Evolutionary conservation across 2,797 vertebrate species (phyloP), one percentile per base, ranked within the genome.

Genomic region (Phrynocephalus vlangalii): DNA sequence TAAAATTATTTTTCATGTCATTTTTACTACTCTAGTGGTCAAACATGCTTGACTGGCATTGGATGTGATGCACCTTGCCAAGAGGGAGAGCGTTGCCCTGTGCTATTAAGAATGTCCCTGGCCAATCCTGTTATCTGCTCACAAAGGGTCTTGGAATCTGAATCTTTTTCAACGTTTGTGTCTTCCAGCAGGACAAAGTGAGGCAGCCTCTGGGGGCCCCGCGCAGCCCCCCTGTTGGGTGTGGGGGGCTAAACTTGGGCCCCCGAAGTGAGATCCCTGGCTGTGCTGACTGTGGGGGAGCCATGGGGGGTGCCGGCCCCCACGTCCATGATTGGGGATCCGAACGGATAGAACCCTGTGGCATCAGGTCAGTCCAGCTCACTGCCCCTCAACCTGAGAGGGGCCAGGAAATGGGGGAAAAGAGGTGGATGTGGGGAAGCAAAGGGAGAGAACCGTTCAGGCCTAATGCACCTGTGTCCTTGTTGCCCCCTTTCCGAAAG

Each of bases 261-360:
- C 87, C 87, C 71, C 83, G 87, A 60, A 88, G 87, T 68, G 87
- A 88, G 79, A 82, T 88, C 48, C 87, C 87, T 88, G 87, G 87
- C 83, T 88, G 87, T 48, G 87, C 87, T 70, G 87, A 88, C 63
- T 88, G 88, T 30, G 88, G 84, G 16, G 84, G 73, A 72, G 73
- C 71, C 79, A 89, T 86, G 85, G 88, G 88, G 89, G 89, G 89
- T 76, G 89, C 89, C 3, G 83, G 89, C 66, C 86, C 89, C 86
- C 89, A 87, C 20, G 79, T 85, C 66, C 89, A 87, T 1, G 86
- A 87, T 56, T 90, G 89, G 89, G 83, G 83, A 50, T 84, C 89
- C 0, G 86, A 87, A 76, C 66, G 86, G 26, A 87, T 84, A 18
- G 89, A 87, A 56, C 86, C 89, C 73, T 85, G 83, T 5, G 86